Conservation (phyloP, 2,797 vertebrate species). For the Poeciliopsis infans region DNA sequence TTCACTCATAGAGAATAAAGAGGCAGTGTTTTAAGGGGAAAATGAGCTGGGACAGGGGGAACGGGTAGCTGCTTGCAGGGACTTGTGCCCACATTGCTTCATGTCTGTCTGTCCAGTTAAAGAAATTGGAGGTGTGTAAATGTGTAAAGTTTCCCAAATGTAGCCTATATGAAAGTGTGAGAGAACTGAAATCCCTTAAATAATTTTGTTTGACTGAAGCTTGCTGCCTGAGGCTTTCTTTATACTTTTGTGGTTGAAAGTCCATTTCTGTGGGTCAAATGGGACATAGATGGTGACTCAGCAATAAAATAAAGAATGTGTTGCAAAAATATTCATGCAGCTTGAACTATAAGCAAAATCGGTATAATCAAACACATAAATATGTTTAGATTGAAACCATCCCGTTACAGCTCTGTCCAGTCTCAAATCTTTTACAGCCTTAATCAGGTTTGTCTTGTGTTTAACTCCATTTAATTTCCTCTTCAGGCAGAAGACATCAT, state of each 20-base stretch:
- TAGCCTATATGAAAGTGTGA: neutral
- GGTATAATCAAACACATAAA: neutral
- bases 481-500: neutral
- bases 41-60: slow-evolving; percentile 66
- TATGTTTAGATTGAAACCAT: neutral
- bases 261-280: slow-evolving; percentile 34
- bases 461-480: neutral
- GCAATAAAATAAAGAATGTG: neutral
- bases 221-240: slow-evolving; percentile 19
- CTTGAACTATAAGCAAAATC: neutral
- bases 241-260: slow-evolving; percentile 18
- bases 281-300: neutral
- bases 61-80: slow-evolving; percentile 67
- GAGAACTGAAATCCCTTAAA: slow-evolving; percentile 22
- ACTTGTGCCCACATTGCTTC: slow-evolving; percentile 70
- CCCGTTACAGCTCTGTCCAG: too few relatives aligned
- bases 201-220: slow-evolving; percentile 34
- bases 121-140: slow-evolving; percentile 63
- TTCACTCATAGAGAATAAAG: slow-evolving; percentile 78
- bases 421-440: neutral
- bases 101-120: slow-evolving; percentile 66
- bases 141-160: slow-evolving; percentile 20
- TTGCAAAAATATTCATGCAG: neutral
- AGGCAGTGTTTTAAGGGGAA: slow-evolving; percentile 79
- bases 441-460: neutral